These are phyloP conservation scores for Noturus placidus DNA, from an alignment of 2,113 vertebrate species.

Conservation along the genomic window DNA sequence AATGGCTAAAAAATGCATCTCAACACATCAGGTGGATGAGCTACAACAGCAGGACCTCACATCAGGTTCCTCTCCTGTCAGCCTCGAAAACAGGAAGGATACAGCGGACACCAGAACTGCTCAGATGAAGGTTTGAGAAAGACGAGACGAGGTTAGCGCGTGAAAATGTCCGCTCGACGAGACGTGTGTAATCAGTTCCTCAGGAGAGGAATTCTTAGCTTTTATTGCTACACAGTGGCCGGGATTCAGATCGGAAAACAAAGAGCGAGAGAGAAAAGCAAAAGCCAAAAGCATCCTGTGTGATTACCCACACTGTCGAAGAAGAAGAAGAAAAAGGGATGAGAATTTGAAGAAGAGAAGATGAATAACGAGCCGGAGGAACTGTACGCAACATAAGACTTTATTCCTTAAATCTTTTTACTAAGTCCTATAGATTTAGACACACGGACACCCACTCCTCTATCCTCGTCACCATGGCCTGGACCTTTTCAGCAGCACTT, in stretches of 20 bases:
- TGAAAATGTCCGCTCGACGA: background rate
- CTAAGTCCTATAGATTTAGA: background rate
- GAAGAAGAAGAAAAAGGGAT: background rate
- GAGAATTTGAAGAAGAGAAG: background rate
- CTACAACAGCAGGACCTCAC: background rate
- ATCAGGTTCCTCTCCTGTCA: background rate
- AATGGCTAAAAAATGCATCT: background rate
- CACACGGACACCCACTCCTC: conserved; percentile 8
- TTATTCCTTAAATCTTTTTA: background rate
- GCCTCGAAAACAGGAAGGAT: background rate
- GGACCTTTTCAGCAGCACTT: conserved; percentile 41
- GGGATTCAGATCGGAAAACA: background rate
- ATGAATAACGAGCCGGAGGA: background rate
- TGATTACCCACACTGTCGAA: background rate
- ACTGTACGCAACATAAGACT: background rate
- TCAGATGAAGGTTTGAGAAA: background rate
- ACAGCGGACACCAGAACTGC: background rate
- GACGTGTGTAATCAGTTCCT: background rate
- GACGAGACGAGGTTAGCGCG: background rate
- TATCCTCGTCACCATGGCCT: conserved; percentile 42
- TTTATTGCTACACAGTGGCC: background rate
- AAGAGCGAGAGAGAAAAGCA: background rate
- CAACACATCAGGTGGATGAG: background rate
- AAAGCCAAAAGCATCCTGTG: background rate
- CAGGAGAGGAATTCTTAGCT: background rate